A percentile compares a stretch with the other conserved stretches of the same genome.
phyloP scores from a whole-genome alignment of 2,888 invertebrate genomes.

The Carterocephalus palaemon region DNA sequence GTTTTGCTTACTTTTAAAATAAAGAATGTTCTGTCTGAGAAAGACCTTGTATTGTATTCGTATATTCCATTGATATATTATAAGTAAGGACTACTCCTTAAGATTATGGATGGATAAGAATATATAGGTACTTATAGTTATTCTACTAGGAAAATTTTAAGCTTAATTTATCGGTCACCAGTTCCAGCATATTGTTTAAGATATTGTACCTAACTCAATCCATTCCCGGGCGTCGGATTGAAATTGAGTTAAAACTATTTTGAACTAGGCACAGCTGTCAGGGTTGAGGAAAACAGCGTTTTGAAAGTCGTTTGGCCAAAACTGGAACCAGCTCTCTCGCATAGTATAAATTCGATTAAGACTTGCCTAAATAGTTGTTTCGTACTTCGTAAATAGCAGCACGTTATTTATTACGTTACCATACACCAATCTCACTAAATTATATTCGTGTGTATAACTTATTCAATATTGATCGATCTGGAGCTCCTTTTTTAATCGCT shows the following conservation, averaged over 20 bases:
- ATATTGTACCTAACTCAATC: not conserved
- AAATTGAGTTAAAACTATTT: slow-evolving; percentile 32
- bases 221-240: not conserved
- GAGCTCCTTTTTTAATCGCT: too few species aligned
- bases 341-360: slow-evolving; percentile 64
- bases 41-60: too few species aligned
- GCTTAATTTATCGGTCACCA: too few species aligned
- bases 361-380: slow-evolving; percentile 41
- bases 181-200: not conserved
- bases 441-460: slow-evolving; percentile 29
- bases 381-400: slow-evolving; percentile 1
- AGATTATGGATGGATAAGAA: too few species aligned
- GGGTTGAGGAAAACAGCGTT: slow-evolving; percentile 61
- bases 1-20: too few species aligned
- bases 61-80: too few species aligned
- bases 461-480: slow-evolving; percentile 23
- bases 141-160: too few species aligned
- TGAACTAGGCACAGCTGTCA: slow-evolving; percentile 62
- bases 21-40: too few species aligned
- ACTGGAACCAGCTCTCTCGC: slow-evolving; percentile 55
- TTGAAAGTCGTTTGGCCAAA: slow-evolving; percentile 48
- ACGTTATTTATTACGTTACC: slow-evolving; percentile 8
- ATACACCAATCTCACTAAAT: too few species aligned
- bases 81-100: too few species aligned
- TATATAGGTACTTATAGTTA: too few species aligned